Conservation (phyloP, 2,888 invertebrate species). For the Timema podura region DNA sequence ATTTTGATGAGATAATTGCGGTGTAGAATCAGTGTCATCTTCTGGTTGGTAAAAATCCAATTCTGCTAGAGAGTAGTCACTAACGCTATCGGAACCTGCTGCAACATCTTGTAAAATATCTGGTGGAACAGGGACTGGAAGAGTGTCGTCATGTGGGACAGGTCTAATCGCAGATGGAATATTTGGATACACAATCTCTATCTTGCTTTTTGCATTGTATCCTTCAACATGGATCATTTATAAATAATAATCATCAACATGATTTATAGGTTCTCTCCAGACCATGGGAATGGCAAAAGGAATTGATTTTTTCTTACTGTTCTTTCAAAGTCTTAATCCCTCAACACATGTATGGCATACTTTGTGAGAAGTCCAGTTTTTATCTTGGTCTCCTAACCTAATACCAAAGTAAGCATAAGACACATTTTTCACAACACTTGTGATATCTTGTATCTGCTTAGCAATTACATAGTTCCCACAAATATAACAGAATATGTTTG, state of each 20-base stretch:
- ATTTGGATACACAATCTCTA: neutral
- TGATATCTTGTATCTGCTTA: neutral
- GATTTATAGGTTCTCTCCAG: neutral
- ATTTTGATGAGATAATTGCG: no score
- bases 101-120: no score
- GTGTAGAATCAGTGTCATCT: no score
- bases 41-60: no score
- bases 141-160: no score
- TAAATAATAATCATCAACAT: neutral
- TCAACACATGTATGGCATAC: conserved; percentile 7
- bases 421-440: neutral
- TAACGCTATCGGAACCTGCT: no score
- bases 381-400: neutral
- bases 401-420: neutral
- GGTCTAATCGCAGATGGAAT: no score
- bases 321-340: neutral
- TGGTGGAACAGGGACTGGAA: no score
- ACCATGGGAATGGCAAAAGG: neutral
- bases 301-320: neutral
- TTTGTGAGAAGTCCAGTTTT: neutral
- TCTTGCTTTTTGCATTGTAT: neutral
- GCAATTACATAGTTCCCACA: neutral
- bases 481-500: conserved; percentile 3
- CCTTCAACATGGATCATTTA: neutral
- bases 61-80: no score